Conservation (phyloP, 2,113 vertebrate genomes). For the Nanorana parkeri region DNA sequence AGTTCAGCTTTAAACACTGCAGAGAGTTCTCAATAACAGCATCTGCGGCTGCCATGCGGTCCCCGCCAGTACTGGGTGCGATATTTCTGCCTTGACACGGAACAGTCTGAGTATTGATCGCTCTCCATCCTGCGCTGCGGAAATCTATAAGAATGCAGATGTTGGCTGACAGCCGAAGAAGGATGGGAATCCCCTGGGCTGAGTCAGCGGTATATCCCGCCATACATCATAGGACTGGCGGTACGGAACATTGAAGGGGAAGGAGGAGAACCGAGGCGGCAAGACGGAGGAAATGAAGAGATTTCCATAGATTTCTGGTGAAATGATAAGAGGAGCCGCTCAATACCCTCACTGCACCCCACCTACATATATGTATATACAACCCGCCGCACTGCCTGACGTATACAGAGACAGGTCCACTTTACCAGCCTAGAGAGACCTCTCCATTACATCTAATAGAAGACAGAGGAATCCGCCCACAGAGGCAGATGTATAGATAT, state of each 20-base stretch:
- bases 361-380: no score
- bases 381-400: no score
- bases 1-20: background rate
- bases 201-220: background rate
- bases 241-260: background rate
- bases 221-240: background rate
- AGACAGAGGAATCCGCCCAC: no score
- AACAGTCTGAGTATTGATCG: conserved; percentile 8
- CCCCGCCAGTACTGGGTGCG: background rate
- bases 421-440: no score
- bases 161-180: background rate
- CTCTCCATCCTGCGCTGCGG: background rate
- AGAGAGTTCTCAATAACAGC: background rate
- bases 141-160: conserved; percentile 7
- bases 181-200: conserved; percentile 10
- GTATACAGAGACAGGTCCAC: no score
- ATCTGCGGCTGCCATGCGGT: background rate
- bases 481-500: no score
- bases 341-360: no score
- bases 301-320: no score
- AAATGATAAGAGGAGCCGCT: no score
- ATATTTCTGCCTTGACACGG: conserved; percentile 9
- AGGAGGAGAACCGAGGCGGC: background rate
- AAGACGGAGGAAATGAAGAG: no score
- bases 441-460: no score